These are phyloP conservation scores for Imbricaverruca yamaguchii DNA, from an alignment of 2,888 invertebrate species.

Conservation along the genomic window DNA sequence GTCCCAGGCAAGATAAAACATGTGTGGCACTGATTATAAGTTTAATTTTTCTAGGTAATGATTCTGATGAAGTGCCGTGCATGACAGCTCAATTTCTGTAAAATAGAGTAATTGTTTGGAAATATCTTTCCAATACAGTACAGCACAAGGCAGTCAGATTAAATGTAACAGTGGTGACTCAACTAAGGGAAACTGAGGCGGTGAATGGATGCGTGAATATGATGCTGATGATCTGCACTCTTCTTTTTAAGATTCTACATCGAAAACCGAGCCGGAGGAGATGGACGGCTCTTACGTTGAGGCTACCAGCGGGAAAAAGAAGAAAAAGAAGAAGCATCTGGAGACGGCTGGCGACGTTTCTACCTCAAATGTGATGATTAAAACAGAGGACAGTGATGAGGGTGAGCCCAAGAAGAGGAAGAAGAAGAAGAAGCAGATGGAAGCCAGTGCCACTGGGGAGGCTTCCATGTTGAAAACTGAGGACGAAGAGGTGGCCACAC, in stretches of 20 bases:
- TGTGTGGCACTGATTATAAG: too few species aligned
- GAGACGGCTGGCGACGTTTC: constrained; percentile 26
- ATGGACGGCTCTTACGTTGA: constrained; percentile 27
- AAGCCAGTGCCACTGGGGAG: constrained; percentile 17
- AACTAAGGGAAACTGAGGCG: too few species aligned
- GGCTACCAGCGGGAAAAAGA: not conserved
- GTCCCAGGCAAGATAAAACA: too few species aligned
- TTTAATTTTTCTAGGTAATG: too few species aligned
- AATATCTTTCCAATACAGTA: too few species aligned
- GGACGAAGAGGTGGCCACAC: constrained; percentile 25
- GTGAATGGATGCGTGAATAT: too few species aligned
- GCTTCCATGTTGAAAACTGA: constrained; percentile 20
- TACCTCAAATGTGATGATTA: constrained; percentile 31
- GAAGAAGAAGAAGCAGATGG: constrained; percentile 30
- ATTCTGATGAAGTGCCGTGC: too few species aligned
- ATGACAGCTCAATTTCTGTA: too few species aligned
- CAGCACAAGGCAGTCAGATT: too few species aligned
- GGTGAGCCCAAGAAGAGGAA: constrained; percentile 31
- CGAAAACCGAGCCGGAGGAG: not conserved
- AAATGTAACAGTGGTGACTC: too few species aligned
- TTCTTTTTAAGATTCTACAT: not conserved
- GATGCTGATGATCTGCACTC: too few species aligned
- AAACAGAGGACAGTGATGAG: constrained; percentile 47
- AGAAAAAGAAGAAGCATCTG: not conserved
- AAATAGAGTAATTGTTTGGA: too few species aligned